Evolutionary conservation across 2,797 vertebrate genomes (phyloP).

Genomic region (Varecia variegata): DNA sequence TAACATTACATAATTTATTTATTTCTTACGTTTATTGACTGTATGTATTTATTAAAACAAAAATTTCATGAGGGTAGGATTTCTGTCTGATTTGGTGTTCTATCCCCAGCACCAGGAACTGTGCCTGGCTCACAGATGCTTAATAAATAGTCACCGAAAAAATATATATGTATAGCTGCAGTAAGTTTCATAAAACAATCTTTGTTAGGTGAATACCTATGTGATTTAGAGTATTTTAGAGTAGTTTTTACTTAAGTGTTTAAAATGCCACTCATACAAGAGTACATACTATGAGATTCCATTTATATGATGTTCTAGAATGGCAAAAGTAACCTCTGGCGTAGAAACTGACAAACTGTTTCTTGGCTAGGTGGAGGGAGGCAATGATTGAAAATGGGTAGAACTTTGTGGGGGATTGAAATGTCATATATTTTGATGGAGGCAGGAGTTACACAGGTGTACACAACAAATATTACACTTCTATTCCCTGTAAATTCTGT

Average conservation of each 20-base stretch:
- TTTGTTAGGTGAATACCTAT: background rate
- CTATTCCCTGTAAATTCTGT: background rate
- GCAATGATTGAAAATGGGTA: background rate
- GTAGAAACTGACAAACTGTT: background rate
- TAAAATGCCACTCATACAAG: background rate
- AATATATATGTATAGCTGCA: background rate
- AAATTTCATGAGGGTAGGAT: background rate
- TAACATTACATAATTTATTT: background rate
- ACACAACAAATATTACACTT: background rate
- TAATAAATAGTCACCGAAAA: background rate
- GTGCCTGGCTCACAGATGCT: background rate
- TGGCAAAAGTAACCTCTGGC: background rate
- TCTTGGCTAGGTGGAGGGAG: background rate
- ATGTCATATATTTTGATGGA: background rate
- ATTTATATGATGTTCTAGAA: background rate
- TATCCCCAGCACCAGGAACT: background rate
- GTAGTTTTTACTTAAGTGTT: background rate
- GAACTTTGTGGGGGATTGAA: background rate
- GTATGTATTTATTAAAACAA: background rate
- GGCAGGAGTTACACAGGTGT: background rate
- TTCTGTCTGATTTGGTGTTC: background rate
- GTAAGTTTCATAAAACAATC: background rate
- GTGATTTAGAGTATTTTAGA: background rate
- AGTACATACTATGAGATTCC: background rate
- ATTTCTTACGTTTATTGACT: background rate